A percentile compares a stretch with the other conserved stretches of the same genome.
Evolutionary conservation across 2,113 vertebrate genomes (phyloP).

Genomic region (Lepisosteus oculatus): DNA sequence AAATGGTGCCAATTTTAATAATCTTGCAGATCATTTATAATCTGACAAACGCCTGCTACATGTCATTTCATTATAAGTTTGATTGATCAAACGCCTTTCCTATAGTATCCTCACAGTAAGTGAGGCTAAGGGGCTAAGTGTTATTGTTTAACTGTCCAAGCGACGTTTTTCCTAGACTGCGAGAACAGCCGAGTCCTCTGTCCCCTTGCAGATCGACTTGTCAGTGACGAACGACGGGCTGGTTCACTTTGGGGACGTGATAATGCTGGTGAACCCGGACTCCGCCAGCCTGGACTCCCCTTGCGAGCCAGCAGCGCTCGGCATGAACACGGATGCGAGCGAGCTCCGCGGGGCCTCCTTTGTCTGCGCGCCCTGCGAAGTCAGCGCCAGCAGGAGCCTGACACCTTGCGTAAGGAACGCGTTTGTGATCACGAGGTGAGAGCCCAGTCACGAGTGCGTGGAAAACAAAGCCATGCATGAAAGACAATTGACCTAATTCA

Average conservation of each 20-base stretch:
- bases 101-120: too few relatives aligned
- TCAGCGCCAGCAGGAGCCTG: slow-evolving; percentile 50
- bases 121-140: too few relatives aligned
- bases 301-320: slow-evolving; percentile 45
- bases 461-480: too few relatives aligned
- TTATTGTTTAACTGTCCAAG: too few relatives aligned
- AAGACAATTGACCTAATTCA: background rate
- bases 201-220: slow-evolving; percentile 64
- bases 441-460: background rate
- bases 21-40: background rate
- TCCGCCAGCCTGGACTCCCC: background rate
- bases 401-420: slow-evolving; percentile 64
- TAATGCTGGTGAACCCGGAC: slow-evolving; percentile 74
- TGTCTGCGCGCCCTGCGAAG: slow-evolving; percentile 53
- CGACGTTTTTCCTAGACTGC: too few relatives aligned
- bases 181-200: too few relatives aligned
- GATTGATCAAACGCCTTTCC: too few relatives aligned
- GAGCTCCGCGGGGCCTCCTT: slow-evolving; percentile 5
- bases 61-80: too few relatives aligned
- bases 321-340: slow-evolving; percentile 61
- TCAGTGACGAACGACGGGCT: slow-evolving; percentile 66
- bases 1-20: too few relatives aligned
- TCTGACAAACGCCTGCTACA: too few relatives aligned
- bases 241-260: slow-evolving; percentile 77
- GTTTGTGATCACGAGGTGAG: slow-evolving; percentile 76